phyloP scores from a whole-genome alignment of 1,140 invertebrate species.

The Drosophila mayri region DNA sequence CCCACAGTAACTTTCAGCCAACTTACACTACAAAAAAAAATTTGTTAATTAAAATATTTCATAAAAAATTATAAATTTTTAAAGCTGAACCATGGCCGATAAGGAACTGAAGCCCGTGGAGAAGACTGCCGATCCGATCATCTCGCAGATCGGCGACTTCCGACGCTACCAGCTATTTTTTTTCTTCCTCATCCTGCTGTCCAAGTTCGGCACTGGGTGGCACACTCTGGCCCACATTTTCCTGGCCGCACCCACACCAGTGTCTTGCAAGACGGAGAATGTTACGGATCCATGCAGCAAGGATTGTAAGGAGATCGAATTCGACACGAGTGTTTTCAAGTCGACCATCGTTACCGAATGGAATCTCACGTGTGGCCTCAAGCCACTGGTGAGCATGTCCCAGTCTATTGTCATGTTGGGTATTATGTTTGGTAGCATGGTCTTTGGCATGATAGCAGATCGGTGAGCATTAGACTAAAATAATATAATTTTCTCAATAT shows the following conservation, averaged over 20 bases:
- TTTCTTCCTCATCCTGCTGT: slow-evolving; percentile 88
- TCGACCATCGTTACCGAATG: slow-evolving; percentile 91
- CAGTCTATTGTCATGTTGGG: slow-evolving; percentile 92
- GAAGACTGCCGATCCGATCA: slow-evolving; percentile 57
- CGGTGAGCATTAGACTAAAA: slow-evolving; percentile 85
- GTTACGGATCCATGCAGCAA: slow-evolving; percentile 82
- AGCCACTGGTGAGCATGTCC: slow-evolving; percentile 89
- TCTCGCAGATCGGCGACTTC: slow-evolving; percentile 87
- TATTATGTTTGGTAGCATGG: slow-evolving; percentile 89
- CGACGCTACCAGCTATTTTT: slow-evolving; percentile 90
- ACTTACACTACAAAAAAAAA: slow-evolving; percentile 11
- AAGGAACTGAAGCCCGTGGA: slow-evolving; percentile 19
- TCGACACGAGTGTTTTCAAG: slow-evolving; percentile 88
- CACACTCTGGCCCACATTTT: slow-evolving; percentile 89
- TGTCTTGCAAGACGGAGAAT: slow-evolving; percentile 84
- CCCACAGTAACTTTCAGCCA: slow-evolving; percentile 1
- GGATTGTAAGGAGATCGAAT: slow-evolving; percentile 87
- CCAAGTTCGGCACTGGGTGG: slow-evolving; percentile 91
- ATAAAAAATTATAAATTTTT: not conserved
- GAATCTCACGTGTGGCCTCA: slow-evolving; percentile 89
- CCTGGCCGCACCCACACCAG: slow-evolving; percentile 87
- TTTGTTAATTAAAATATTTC: not conserved
- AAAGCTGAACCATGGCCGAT: not conserved
- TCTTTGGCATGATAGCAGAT: slow-evolving; percentile 91
- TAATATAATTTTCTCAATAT: not conserved